phyloP scores from a whole-genome alignment of 2,113 vertebrate genomes.

The Elgaria multicarinata region DNA sequence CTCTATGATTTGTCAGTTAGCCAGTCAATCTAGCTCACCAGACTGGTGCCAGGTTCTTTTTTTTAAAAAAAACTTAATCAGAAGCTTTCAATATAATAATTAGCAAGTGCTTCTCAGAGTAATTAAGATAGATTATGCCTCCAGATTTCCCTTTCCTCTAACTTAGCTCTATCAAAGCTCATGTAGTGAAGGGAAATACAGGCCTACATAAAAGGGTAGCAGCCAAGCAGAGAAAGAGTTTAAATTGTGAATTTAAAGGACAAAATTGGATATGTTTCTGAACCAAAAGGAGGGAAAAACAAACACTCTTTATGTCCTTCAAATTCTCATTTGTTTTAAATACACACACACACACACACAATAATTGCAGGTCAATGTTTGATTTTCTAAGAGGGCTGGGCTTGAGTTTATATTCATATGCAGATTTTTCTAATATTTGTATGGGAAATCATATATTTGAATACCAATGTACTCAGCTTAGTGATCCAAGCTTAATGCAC shows the following conservation, averaged over 20 bases:
- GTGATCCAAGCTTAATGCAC: not conserved
- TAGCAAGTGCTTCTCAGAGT: conserved; percentile 24
- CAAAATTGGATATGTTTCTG: not conserved
- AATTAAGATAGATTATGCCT: conserved; percentile 19
- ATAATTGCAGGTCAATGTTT: not conserved
- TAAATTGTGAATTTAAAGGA: not conserved
- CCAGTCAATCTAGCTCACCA: conserved; percentile 14
- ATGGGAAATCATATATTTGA: not conserved
- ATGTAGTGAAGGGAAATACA: not conserved
- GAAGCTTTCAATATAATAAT: conserved; percentile 18
- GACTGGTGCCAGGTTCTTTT: not conserved
- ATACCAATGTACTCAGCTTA: not conserved
- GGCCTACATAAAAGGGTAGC: not conserved
- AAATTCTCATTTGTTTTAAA: conserved; percentile 8
- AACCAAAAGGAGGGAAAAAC: not conserved
- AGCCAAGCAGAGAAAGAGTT: not conserved
- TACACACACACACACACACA: not conserved
- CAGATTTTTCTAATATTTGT: not conserved
- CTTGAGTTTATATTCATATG: not conserved
- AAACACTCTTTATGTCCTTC: not conserved
- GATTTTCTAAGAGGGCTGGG: not conserved
- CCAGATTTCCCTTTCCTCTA: conserved; percentile 19
- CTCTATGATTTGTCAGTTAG: conserved; percentile 19
- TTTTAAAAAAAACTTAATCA: not conserved
- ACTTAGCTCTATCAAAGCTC: not conserved